Percentiles rank a stretch among this genome's conserved stretches.
phyloP scores from a whole-genome alignment of 2,113 vertebrate genomes.

The Grallaria varia region DNA sequence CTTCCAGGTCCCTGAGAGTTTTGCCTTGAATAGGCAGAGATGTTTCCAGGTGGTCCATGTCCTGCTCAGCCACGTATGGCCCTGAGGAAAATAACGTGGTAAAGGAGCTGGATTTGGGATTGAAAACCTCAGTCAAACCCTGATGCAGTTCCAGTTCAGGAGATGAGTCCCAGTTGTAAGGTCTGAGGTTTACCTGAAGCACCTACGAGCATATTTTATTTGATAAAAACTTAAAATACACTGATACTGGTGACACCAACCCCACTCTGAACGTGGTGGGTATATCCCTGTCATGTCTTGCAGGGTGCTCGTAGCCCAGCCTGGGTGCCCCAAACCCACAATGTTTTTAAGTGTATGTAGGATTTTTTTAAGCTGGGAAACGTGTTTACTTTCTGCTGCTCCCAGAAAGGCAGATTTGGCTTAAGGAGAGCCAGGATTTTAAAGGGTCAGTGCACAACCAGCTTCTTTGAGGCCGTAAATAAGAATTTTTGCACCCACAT shows the following conservation, averaged over 20 bases:
- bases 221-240: background rate
- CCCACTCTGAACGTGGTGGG: rapidly evolving
- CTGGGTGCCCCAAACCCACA: background rate
- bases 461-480: background rate
- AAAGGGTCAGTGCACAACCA: background rate
- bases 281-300: background rate
- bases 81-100: background rate
- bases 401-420: background rate
- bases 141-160: background rate
- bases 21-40: background rate
- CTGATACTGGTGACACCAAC: background rate
- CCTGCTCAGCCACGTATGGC: background rate
- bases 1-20: background rate
- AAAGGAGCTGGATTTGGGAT: background rate
- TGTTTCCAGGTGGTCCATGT: rapidly evolving
- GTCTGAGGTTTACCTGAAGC: background rate
- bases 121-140: background rate
- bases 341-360: background rate
- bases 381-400: background rate
- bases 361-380: background rate
- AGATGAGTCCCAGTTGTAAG: background rate
- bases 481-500: background rate
- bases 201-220: background rate
- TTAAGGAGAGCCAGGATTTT: background rate
- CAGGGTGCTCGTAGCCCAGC: background rate